Evolutionary conservation across 2,888 invertebrate species (phyloP).

Genomic region (Apamea sordens): DNA sequence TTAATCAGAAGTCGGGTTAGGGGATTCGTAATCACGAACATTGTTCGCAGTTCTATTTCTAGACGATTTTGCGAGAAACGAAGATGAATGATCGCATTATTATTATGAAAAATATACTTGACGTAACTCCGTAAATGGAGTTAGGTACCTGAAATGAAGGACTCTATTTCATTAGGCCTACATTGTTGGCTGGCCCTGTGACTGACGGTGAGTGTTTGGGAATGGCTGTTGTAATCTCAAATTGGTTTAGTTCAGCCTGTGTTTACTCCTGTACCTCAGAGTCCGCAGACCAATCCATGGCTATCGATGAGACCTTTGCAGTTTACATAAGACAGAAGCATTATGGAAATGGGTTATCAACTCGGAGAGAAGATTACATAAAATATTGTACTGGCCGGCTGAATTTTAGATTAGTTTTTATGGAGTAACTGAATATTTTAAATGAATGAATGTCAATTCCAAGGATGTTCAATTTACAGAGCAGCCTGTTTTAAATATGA

Average conservation of each 20-base stretch:
- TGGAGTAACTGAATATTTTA: background rate
- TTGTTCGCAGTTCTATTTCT: constrained; percentile 67
- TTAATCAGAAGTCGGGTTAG: constrained; percentile 71
- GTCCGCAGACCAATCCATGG: constrained; percentile 63
- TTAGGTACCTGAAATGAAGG: constrained; percentile 48
- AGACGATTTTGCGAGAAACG: constrained; percentile 46
- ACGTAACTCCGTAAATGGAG: constrained; percentile 38
- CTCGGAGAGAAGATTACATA: background rate
- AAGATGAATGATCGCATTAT: constrained; percentile 58
- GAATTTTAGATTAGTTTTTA: constrained; percentile 1
- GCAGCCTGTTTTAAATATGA: background rate
- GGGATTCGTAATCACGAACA: constrained; percentile 70
- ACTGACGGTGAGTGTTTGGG: constrained; percentile 30
- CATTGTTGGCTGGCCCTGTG: constrained; percentile 47
- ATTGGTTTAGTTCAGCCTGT: constrained; percentile 55
- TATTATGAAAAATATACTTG: constrained; percentile 53
- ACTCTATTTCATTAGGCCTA: constrained; percentile 50
- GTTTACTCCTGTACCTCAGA: constrained; percentile 53
- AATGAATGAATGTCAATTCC: background rate
- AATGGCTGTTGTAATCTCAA: constrained; percentile 62
- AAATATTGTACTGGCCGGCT: background rate
- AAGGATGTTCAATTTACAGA: constrained; percentile 2
- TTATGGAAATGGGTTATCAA: constrained; percentile 35
- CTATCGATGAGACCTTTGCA: constrained; percentile 48
- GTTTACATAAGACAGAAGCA: constrained; percentile 37